phyloP scores from a whole-genome alignment of 2,113 vertebrate species.

The Nyctereutes procyonoides region DNA sequence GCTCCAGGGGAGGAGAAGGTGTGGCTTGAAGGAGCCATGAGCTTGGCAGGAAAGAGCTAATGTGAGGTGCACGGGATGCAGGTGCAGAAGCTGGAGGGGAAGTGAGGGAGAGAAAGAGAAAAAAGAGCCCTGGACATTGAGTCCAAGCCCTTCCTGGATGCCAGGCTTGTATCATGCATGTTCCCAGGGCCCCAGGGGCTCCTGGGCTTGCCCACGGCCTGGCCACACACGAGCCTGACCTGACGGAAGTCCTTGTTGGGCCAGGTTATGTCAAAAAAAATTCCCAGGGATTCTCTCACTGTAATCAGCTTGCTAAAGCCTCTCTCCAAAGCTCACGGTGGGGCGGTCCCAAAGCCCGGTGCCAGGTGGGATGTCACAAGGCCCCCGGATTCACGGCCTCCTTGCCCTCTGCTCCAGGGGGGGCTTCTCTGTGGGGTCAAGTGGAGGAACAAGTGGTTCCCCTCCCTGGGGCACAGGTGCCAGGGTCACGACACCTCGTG shows the following conservation, averaged over 20 bases:
- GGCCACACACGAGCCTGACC: neutral
- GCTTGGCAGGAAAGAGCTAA: neutral
- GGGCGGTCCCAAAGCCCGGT: neutral
- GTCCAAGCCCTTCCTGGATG: neutral
- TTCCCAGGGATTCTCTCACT: neutral
- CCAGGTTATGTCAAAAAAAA: neutral
- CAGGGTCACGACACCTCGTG: neutral
- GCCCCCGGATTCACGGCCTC: neutral
- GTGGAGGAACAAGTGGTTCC: neutral
- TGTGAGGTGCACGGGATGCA: neutral
- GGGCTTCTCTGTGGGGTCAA: neutral
- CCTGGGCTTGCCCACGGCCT: neutral
- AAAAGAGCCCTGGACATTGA: neutral
- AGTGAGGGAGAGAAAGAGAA: neutral
- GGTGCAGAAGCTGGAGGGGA: neutral
- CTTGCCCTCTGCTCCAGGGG: neutral
- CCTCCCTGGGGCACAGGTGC: no score
- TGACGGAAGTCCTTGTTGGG: neutral
- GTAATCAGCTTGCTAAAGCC: neutral
- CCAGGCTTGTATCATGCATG: neutral
- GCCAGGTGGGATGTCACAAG: fast-evolving
- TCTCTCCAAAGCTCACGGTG: neutral
- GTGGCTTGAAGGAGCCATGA: neutral
- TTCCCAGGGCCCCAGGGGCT: neutral
- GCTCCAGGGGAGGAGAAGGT: neutral